Base-by-base conservation (phyloP, 2,113 vertebrate genomes). In the Trachemys scripta region DNA sequence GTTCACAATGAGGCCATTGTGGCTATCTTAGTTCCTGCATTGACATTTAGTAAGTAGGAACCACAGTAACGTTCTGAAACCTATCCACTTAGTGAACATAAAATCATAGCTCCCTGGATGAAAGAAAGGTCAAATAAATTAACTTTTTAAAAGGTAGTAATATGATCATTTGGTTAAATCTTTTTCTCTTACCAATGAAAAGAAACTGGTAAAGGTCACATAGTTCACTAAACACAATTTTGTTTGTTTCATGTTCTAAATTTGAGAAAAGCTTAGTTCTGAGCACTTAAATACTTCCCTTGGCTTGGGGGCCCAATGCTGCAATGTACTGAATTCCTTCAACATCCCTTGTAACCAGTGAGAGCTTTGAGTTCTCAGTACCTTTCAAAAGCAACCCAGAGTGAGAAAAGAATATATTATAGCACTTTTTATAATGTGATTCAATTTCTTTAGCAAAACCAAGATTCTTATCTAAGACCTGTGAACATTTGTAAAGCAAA, bases 121-220 rank as follows among this genome's bases (percentile, higher is more conserved):
- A 96, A 89, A 95, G 93, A 88, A 93, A 97, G 95, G 95, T 97
- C 96, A 97, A 96, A 92, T 96, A 97, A 96, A 97, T 97, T 96
- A 97, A 96, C 89, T 97, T 97, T 29, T n/a, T 89, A 65, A 94
- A 84, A 94, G 92, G 86, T 90, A 97, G 87, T 97, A 93, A 97
- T 97, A 92, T 96, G 53, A 90, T 96, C 92, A 91, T 59, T 96
- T 65, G 95, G 76, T 95, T 98, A 96, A 95, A 79, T 84, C 80
- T 96, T 96, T 95, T 94, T 89, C 56, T 94, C 51, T 22, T 94
- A 84, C 78, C 97, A 96, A 92, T 94, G 83, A 93, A 95, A 93
- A 92, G 83, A 93, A 96, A 85, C 8, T 83, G 88, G 31, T 45
- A 94, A 87, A 96, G 94, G 95, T 97, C 95, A 94, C 91, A 92